Evolutionary conservation across 2,113 vertebrate species (phyloP).

Genomic region (Cepphus grylle): DNA sequence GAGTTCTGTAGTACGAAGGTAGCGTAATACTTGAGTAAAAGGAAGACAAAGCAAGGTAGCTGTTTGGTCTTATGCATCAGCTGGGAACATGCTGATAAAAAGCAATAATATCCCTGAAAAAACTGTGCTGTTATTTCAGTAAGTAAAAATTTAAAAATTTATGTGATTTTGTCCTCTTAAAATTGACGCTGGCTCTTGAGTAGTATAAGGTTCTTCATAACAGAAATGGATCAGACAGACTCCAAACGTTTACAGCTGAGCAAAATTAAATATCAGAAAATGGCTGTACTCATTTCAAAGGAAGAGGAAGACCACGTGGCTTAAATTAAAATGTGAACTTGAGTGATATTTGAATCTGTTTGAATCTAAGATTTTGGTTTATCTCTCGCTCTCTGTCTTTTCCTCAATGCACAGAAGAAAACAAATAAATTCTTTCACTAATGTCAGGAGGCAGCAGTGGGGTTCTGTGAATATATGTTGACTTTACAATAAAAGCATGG

Average conservation of each 20-base stretch:
- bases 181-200: not conserved
- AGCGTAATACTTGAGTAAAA: not conserved
- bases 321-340: not conserved
- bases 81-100: not conserved
- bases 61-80: not conserved
- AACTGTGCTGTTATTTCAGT: not conserved
- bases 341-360: not conserved
- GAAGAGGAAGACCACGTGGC: not conserved
- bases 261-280: not conserved
- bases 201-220: not conserved
- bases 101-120: not conserved
- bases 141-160: not conserved
- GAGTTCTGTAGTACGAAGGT: not conserved
- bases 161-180: not conserved
- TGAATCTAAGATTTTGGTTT: not conserved
- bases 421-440: not conserved
- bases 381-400: not conserved
- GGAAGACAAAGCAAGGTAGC: not conserved
- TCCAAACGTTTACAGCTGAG: not conserved
- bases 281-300: not conserved
- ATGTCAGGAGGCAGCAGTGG: not conserved
- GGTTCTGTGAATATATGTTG: not conserved
- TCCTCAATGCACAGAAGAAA: not conserved
- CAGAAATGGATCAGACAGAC: not conserved
- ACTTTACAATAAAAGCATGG: not conserved